These are phyloP conservation scores for Heliocidaris tuberculata DNA, from an alignment of 35 echinoderm and acorn worm species.

Conservation along the genomic window DNA sequence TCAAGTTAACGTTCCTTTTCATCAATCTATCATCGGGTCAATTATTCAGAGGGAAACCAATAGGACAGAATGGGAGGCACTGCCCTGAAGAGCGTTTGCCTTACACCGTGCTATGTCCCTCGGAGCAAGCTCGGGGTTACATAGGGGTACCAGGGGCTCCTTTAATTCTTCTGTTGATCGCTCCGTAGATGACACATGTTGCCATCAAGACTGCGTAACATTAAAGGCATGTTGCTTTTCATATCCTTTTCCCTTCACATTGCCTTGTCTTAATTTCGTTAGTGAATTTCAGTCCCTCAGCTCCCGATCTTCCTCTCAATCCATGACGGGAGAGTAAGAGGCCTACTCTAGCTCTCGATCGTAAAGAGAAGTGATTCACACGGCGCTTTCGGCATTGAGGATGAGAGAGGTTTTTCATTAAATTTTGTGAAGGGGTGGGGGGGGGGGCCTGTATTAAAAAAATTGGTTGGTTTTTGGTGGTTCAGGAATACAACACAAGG, in stretches of 20 bases:
- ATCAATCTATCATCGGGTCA: constrained; percentile 10
- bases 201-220: neutral
- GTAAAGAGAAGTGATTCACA: neutral
- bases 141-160: neutral
- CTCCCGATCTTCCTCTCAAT: neutral
- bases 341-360: neutral
- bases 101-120: neutral
- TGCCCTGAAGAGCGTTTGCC: neutral
- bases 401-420: too few relatives aligned
- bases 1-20: neutral
- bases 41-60: constrained; percentile 1
- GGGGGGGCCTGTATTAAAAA: neutral
- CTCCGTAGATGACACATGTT: neutral
- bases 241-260: neutral
- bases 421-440: neutral
- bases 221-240: neutral
- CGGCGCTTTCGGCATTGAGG: neutral
- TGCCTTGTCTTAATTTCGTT: neutral
- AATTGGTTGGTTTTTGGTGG: too few relatives aligned
- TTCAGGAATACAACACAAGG: too few relatives aligned
- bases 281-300: neutral
- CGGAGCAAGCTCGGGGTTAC: neutral
- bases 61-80: neutral
- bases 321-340: neutral
- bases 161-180: neutral